Evolutionary conservation across 92 coral and sea anemone genomes (phyloP), one percentile per base, ranked within the genome.

Genomic region (Siderastrea siderea): DNA sequence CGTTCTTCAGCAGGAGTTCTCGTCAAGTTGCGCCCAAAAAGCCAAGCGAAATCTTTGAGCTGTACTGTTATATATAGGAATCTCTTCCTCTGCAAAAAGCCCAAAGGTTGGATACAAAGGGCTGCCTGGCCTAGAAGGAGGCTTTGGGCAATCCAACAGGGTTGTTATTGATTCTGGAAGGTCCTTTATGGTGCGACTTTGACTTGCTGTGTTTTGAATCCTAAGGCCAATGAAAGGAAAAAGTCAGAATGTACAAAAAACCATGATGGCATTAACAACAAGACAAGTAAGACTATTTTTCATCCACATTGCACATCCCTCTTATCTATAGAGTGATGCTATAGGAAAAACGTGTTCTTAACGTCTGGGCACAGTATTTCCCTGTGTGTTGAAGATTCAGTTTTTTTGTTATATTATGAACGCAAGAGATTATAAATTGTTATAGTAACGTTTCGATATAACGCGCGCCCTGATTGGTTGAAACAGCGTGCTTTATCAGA

Each of bases 41-140:
- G 78, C 86, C 91, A 87, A 14, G 91, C 64, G 47, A 49, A 87
- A 52, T 87, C 91, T 78, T 87, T 77, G 9, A 19, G 9, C 50
- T 54, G 66, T 38, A 66, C 69, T 43, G 15, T 19, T 76, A 51
- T n/a, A n/a, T n/a, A n/a, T 46, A 6, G 83, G 80, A 16, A 75
- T 75, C 12, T 72, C 82, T 6, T 75, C 17, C 67, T 47, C 80
- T 26, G 80, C 49, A 44, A 62, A 73, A 8, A 75, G 77, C 46
- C 68, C 70, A 51, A 76, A 73, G 54, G 44, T 43, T 47, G 68
- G 75, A 79, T 78, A 67, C 14, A 67, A 53, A 46, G 86, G 90
- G 7, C 43, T 64, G 5, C 2, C 45, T 43, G 90, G 79, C 78
- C 53, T 86, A 6, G 67, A 61, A 15, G 75, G 63, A 59, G 89